Evolutionary conservation across 2,113 vertebrate species (phyloP), one percentile per base, ranked within the genome.

Genomic region (Haemorhous mexicanus): DNA sequence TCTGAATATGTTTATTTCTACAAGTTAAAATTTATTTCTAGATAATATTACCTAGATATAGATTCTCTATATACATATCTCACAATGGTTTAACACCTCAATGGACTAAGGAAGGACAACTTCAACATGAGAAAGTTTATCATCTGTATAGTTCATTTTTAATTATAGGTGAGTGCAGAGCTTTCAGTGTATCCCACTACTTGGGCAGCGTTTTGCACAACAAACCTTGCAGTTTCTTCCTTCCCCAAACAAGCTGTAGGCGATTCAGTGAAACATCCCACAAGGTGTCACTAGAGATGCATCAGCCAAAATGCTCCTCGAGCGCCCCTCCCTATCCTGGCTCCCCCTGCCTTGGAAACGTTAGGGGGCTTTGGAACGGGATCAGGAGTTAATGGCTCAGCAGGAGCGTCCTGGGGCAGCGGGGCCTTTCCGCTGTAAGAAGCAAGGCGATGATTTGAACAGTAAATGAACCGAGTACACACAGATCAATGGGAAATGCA

Each of bases 221-320:
- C 11, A 43, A 70, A 16, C 28, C 21, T 58, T 53, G 39, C 35
- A 10, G 28, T 61, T 84, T 35, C 15, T 55, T 52, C 52, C 13
- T 73, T n/a, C 49, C 39, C 19, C 27, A 10, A 63, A 68, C 24
- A 13, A 28, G 27, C 19, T 46, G 16, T 0, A 17, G 37, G 37
- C 2, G 1, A 19, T 16, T 67, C 17, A 13, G 19, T 4, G 26
- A 78, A 89, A 55, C 19, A 44, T 43, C 24, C 95, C 95, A 97
- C 93, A 87, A 83, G 94, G 69, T 95, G 92, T 92, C 96, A 77
- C 79, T 91, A 94, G 80, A 94, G 79, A 64, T 22, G 33, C 89
- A 92, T 13, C 62, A 88, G n/a, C 26, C 63, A 78, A 78, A 88
- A 93, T 7, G 9, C 16, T 74, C 13, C 26, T 30, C 4, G 8